phyloP scores from a whole-genome alignment of 2,113 vertebrate genomes.

The Dipodomys ordii region DNA sequence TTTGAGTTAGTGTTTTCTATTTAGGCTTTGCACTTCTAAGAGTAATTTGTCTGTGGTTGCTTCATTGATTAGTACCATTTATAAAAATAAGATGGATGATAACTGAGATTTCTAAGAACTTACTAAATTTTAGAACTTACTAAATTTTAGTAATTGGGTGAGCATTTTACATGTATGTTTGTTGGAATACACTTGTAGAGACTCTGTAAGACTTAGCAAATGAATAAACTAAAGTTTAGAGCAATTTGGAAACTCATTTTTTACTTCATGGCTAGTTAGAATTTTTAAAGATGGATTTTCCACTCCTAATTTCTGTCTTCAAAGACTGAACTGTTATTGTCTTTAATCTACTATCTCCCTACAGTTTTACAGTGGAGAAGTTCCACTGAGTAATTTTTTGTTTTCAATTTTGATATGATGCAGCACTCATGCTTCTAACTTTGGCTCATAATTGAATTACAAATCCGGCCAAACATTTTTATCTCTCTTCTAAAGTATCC shows the following conservation, averaged over 20 bases:
- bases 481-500: not conserved
- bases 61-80: not conserved
- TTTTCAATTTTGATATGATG: not conserved
- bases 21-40: not conserved
- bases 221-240: not conserved
- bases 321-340: not conserved
- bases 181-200: not conserved
- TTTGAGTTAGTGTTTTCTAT: not conserved
- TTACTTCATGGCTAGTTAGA: not conserved
- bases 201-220: not conserved
- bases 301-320: not conserved
- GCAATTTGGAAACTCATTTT: conserved; percentile 30
- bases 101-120: not conserved
- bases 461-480: not conserved
- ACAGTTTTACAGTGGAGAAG: not conserved
- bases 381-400: not conserved
- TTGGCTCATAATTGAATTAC: not conserved
- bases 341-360: not conserved
- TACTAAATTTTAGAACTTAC: not conserved
- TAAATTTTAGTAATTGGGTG: not conserved
- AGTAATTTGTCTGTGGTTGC: not conserved
- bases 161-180: not conserved
- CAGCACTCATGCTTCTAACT: not conserved
- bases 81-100: not conserved
- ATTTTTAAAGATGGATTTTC: not conserved